Evolutionary conservation across 1,140 invertebrate species (phyloP).

Genomic region (Hyles euphorbiae): DNA sequence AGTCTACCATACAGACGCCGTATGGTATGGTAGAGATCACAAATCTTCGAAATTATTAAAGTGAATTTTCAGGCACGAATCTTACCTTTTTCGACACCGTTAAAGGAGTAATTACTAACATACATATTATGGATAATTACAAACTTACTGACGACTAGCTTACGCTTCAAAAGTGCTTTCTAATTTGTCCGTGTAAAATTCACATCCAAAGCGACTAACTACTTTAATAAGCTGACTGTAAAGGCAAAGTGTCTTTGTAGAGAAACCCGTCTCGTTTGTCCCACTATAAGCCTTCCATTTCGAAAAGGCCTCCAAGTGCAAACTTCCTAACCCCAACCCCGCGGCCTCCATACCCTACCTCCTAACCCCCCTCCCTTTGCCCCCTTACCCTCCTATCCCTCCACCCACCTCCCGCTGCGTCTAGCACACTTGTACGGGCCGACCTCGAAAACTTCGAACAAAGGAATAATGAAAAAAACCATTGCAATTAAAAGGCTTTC

Average conservation of each 20-base stretch:
- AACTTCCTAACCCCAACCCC: slow-evolving; percentile 36
- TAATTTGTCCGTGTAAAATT: no score
- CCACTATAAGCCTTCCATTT: slow-evolving; percentile 28
- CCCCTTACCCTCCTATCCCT: slow-evolving; percentile 16
- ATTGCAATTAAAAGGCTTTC: slow-evolving; percentile 7
- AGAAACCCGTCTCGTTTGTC: slow-evolving; percentile 13
- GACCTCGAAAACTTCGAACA: slow-evolving; percentile 50
- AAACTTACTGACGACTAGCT: no score
- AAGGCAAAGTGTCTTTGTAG: slow-evolving; percentile 16
- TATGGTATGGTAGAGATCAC: no score
- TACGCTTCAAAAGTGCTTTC: no score
- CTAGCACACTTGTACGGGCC: slow-evolving; percentile 35
- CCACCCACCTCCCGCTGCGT: slow-evolving; percentile 27
- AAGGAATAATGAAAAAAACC: slow-evolving; percentile 13
- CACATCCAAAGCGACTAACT: neutral
- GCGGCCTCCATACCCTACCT: slow-evolving; percentile 3
- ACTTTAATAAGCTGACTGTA: slow-evolving; percentile 6
- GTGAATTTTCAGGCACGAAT: no score
- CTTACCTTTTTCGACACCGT: no score
- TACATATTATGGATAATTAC: no score
- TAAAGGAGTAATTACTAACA: no score
- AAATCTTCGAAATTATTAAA: no score
- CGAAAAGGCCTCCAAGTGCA: slow-evolving; percentile 34
- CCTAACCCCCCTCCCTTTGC: neutral
- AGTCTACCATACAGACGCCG: no score